Conservation (phyloP, 2,113 vertebrate genomes). For the Alces alces region DNA sequence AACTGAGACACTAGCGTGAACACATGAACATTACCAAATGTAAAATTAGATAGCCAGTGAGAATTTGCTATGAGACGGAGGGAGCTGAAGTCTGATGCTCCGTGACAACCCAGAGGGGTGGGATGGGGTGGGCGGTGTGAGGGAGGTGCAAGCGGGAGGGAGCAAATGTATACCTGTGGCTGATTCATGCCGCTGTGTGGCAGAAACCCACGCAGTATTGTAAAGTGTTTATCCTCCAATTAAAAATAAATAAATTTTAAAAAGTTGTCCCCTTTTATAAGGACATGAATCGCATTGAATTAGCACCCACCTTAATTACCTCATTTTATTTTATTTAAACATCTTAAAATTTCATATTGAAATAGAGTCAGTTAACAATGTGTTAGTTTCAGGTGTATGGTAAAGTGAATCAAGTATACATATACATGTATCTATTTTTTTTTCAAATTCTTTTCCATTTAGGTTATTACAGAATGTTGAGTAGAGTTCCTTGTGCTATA, state of each 20-base stretch:
- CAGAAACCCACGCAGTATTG: background rate
- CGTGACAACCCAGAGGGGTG: background rate
- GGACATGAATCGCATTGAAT: background rate
- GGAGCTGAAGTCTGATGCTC: background rate
- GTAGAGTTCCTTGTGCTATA: background rate
- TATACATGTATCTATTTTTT: background rate
- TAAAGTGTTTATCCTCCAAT: background rate
- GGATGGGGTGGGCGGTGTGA: background rate
- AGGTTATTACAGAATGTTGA: background rate
- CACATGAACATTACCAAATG: background rate
- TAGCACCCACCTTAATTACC: background rate
- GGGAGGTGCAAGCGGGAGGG: background rate
- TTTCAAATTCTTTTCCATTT: background rate
- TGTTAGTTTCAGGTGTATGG: background rate
- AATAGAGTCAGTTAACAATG: background rate
- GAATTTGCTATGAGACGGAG: accelerated
- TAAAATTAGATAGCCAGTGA: background rate
- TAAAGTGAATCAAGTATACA: background rate
- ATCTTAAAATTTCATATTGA: background rate
- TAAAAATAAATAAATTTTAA: background rate
- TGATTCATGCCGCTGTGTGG: background rate
- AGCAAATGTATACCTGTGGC: accelerated
- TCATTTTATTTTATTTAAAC: background rate
- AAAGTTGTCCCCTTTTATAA: background rate
- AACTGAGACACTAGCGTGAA: accelerated